These are phyloP conservation scores for Andrena fulva DNA, from an alignment of 2,888 invertebrate species.

Conservation along the genomic window DNA sequence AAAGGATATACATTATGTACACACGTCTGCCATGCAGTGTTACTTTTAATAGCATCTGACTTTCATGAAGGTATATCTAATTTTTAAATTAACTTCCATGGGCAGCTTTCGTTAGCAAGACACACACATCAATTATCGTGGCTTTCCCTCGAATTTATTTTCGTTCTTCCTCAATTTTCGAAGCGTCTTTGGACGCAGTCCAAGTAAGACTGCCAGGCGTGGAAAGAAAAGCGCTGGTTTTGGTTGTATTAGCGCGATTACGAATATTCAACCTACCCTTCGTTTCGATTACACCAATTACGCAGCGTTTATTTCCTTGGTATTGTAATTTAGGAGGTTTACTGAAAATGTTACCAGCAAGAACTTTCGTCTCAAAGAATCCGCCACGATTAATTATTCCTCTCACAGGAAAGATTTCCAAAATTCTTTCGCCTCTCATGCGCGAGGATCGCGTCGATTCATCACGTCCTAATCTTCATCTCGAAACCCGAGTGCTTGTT, in stretches of 20 bases:
- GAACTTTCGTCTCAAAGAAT: too few relatives aligned
- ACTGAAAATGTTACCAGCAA: too few relatives aligned
- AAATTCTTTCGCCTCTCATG: too few relatives aligned
- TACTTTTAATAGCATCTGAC: too few relatives aligned
- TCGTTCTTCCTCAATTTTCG: conserved; percentile 35
- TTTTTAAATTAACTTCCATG: too few relatives aligned
- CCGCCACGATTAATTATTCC: too few relatives aligned
- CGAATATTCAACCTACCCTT: neutral
- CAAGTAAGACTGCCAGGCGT: conserved; percentile 23
- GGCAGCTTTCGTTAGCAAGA: too few relatives aligned
- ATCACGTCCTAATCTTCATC: too few relatives aligned
- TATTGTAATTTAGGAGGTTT: neutral
- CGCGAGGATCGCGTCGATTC: too few relatives aligned
- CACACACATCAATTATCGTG: conserved; percentile 3
- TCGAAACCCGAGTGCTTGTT: too few relatives aligned
- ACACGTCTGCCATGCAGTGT: neutral
- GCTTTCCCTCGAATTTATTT: conserved; percentile 40
- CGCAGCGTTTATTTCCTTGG: neutral
- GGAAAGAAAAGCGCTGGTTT: conserved; percentile 34
- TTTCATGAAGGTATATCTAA: too few relatives aligned
- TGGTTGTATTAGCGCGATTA: conserved; percentile 1
- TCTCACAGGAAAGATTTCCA: too few relatives aligned
- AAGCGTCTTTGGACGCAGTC: conserved; percentile 33
- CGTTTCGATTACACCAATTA: neutral
- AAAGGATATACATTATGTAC: neutral